Conservation (phyloP, 2,888 invertebrate species). For the Thelaira solivaga region DNA sequence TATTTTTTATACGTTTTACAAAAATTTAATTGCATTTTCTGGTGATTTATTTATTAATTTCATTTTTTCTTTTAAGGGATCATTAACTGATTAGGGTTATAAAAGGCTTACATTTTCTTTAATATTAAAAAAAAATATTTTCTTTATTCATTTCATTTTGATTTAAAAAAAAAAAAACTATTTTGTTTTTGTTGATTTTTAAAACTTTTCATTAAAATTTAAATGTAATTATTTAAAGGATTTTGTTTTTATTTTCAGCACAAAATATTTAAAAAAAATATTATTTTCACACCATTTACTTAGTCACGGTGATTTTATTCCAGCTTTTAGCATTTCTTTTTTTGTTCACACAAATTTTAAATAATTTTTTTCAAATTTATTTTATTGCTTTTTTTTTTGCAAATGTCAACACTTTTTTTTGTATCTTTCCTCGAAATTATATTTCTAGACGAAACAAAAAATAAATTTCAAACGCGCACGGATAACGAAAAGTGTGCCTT, state of each 20-base stretch:
- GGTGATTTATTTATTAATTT: background rate
- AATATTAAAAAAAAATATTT: too few relatives aligned
- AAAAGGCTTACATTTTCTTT: conserved; percentile 42
- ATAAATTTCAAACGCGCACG: background rate
- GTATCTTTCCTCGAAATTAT: conserved; percentile 13
- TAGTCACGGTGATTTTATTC: conserved; percentile 31
- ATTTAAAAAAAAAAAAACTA: too few relatives aligned
- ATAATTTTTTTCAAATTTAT: too few relatives aligned
- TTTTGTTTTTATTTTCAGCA: background rate
- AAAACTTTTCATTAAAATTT: background rate
- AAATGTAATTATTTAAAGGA: background rate
- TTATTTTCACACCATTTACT: background rate
- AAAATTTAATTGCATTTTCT: conserved; percentile 59
- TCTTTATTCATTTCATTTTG: background rate
- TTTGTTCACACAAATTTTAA: too few relatives aligned
- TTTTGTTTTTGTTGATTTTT: background rate
- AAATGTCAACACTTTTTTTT: conserved; percentile 38
- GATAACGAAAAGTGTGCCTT: conserved; percentile 65
- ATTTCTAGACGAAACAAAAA: conserved; percentile 9
- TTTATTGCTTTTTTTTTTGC: conserved; percentile 5
- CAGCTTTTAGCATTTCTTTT: conserved; percentile 2
- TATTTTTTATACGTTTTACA: background rate
- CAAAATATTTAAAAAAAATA: background rate
- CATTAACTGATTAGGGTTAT: background rate
- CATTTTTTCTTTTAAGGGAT: background rate